These are phyloP conservation scores for Pandion haliaetus DNA, from an alignment of 2,113 vertebrate genomes.

Conservation along the genomic window DNA sequence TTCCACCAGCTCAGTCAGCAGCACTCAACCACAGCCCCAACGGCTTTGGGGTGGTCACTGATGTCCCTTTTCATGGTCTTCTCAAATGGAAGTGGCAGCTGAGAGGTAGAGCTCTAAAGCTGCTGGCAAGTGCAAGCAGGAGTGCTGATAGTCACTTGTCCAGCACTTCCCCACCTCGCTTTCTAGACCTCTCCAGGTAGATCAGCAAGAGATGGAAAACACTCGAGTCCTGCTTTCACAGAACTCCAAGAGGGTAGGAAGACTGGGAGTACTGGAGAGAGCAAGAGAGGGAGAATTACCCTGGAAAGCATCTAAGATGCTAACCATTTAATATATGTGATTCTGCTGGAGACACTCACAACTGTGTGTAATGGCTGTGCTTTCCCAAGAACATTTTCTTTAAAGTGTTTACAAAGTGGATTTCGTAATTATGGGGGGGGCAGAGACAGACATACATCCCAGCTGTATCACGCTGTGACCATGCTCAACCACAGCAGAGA, in stretches of 20 bases:
- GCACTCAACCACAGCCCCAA: rapidly evolving
- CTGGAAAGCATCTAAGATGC: not conserved
- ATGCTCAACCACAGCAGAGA: not conserved
- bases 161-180: not conserved
- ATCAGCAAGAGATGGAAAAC: not conserved
- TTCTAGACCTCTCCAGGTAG: not conserved
- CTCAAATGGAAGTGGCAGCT: not conserved
- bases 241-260: not conserved
- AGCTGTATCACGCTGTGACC: rapidly evolving
- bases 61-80: rapidly evolving
- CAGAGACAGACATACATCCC: not conserved
- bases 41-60: not conserved
- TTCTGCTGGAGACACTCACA: not conserved
- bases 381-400: not conserved
- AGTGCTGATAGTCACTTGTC: not conserved
- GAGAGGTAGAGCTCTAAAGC: not conserved
- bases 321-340: not conserved
- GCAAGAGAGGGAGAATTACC: not conserved
- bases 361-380: not conserved
- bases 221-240: not conserved
- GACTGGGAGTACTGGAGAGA: not conserved
- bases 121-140: not conserved
- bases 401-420: not conserved
- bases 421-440: not conserved
- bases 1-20: not conserved